Conservation (phyloP, 2,888 invertebrate genomes). For the Lasioglossum villosulum region DNA sequence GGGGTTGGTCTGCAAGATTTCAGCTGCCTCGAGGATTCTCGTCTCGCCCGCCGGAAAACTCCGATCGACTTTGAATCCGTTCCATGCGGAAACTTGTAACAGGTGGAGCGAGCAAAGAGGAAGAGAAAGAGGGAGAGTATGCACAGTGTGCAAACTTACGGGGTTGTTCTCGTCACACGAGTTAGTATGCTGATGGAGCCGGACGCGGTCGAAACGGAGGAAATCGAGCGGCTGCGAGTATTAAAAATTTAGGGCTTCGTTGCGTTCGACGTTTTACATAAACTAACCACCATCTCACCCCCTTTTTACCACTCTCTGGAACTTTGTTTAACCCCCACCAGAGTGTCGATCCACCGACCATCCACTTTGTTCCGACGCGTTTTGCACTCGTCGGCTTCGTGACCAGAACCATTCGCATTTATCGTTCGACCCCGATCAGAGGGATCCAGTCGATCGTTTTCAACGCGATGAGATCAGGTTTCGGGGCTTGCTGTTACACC, state of each 20-base stretch:
- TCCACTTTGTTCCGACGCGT: background rate
- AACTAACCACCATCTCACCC: background rate
- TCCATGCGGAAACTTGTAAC: constrained; percentile 40
- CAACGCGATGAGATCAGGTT: constrained; percentile 10
- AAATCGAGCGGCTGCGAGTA: constrained; percentile 1
- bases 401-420: constrained; percentile 35
- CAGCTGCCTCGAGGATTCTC: background rate
- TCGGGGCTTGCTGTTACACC: constrained; percentile 2
- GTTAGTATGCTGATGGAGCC: background rate
- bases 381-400: background rate
- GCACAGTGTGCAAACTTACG: background rate
- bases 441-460: constrained; percentile 17
- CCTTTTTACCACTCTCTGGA: background rate
- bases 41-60: constrained; percentile 32
- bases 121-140: background rate
- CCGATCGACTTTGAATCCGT: constrained; percentile 46
- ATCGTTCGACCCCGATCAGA: constrained; percentile 55
- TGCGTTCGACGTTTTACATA: background rate
- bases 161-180: background rate
- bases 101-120: background rate
- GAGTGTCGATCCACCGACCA: background rate
- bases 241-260: background rate
- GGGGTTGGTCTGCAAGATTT: background rate
- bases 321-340: background rate
- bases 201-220: background rate